Evolutionary conservation across 2,888 invertebrate species (phyloP).

Genomic region (Ferdinandea cuprea): DNA sequence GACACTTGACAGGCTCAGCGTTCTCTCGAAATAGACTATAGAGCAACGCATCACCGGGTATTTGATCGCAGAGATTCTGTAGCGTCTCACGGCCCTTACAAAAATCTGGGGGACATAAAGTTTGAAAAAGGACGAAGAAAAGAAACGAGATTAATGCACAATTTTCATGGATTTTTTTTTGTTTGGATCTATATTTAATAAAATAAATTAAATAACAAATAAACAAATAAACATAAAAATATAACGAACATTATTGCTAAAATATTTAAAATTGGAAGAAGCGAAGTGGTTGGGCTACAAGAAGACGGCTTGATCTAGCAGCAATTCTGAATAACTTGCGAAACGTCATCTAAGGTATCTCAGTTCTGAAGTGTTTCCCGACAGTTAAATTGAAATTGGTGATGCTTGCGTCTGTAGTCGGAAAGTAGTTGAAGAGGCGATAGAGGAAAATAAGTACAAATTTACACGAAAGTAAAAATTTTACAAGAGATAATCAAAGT

Average conservation of each 20-base stretch:
- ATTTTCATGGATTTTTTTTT: constrained; percentile 54
- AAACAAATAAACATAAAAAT: constrained; percentile 18
- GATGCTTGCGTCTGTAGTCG: too few species aligned
- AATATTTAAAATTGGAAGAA: constrained; percentile 13
- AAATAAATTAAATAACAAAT: constrained; percentile 29
- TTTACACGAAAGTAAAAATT: too few species aligned
- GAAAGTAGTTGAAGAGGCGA: too few species aligned
- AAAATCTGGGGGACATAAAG: constrained; percentile 83
- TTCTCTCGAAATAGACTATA: constrained; percentile 95
- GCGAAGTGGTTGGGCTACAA: background rate
- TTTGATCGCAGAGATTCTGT: constrained; percentile 92
- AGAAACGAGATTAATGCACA: constrained; percentile 82
- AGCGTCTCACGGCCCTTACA: constrained; percentile 86
- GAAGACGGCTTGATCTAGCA: too few species aligned
- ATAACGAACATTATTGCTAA: background rate
- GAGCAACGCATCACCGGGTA: constrained; percentile 94
- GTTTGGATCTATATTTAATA: too few species aligned
- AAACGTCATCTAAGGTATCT: too few species aligned
- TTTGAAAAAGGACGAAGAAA: constrained; percentile 78
- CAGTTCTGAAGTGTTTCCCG: too few species aligned
- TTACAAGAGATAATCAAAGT: too few species aligned
- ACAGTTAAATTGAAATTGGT: too few species aligned
- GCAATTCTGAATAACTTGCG: too few species aligned
- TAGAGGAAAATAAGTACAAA: too few species aligned
- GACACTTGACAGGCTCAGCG: constrained; percentile 94